These are phyloP conservation scores for Danio jaintianensis DNA, from an alignment of 2,797 vertebrate genomes.

Conservation along the genomic window DNA sequence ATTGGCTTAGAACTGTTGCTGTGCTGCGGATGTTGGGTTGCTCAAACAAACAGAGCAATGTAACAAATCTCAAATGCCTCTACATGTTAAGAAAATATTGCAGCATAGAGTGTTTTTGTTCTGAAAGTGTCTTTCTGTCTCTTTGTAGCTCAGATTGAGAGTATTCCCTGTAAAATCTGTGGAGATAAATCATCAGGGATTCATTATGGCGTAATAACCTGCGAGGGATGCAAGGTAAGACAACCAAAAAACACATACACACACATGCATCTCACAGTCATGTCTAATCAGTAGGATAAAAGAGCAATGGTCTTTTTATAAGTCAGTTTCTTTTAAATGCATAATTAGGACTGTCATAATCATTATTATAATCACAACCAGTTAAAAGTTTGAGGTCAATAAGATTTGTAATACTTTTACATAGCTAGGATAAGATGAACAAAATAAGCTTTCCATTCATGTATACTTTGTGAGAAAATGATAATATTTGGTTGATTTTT, in stretches of 20 bases:
- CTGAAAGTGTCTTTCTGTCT: slow-evolving; percentile 52
- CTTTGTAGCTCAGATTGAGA: slow-evolving; percentile 95
- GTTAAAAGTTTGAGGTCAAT: not conserved
- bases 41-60: not conserved
- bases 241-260: not conserved
- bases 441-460: too few species aligned
- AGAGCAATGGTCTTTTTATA: not conserved
- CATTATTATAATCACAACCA: not conserved
- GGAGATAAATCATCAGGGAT: slow-evolving; percentile 98
- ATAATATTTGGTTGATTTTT: too few species aligned
- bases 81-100: slow-evolving; percentile 11
- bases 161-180: slow-evolving; percentile 98
- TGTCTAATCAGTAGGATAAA: too few species aligned
- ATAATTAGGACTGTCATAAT: not conserved
- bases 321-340: not conserved
- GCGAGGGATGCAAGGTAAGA: slow-evolving; percentile 95
- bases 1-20: not conserved
- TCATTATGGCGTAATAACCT: slow-evolving; percentile 97
- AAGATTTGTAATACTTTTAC: not conserved
- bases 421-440: not conserved
- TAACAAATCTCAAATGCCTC: not conserved
- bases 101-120: not conserved
- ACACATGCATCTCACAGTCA: not conserved
- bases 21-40: not conserved
- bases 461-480: too few species aligned